phyloP scores from a whole-genome alignment of 2,797 vertebrate species.

The Platyrinchus mystaceus region DNA sequence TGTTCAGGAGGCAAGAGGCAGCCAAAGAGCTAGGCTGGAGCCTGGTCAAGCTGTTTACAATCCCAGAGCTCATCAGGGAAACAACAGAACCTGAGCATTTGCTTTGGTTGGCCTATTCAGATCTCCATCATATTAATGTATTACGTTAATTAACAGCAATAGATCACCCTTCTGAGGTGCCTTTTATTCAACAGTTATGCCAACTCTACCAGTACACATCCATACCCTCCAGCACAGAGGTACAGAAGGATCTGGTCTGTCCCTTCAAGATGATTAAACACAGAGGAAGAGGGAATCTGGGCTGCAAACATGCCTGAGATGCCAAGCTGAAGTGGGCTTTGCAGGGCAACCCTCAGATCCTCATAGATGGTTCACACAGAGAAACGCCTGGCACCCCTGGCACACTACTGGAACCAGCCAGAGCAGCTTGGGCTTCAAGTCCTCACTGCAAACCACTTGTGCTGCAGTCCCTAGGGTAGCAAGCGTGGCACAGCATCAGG shows the following conservation, averaged over 20 bases:
- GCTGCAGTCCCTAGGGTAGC: not conserved
- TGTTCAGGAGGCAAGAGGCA: not conserved
- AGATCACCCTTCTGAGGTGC: not conserved
- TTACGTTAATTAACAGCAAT: conserved; percentile 3
- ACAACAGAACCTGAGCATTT: not conserved
- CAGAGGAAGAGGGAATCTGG: not conserved
- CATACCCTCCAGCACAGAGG: not conserved
- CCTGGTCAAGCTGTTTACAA: not conserved
- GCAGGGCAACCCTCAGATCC: no score
- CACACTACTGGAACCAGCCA: not conserved
- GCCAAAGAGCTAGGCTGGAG: not conserved
- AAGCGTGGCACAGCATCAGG: fast-evolving
- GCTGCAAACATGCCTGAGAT: fast-evolving
- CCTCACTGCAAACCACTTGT: not conserved
- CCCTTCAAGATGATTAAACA: not conserved
- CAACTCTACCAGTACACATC: not conserved
- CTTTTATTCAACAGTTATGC: not conserved
- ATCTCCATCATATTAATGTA: not conserved
- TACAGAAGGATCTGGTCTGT: fast-evolving
- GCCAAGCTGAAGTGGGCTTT: not conserved
- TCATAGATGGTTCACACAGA: fast-evolving
- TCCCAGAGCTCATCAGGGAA: not conserved
- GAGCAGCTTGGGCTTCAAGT: not conserved
- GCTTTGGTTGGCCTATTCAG: not conserved
- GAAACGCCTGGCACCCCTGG: fast-evolving